Percentiles rank a stretch among this genome's conserved stretches.
phyloP scores from a whole-genome alignment of 2,888 invertebrate species.

The Osmoderma eremita region DNA sequence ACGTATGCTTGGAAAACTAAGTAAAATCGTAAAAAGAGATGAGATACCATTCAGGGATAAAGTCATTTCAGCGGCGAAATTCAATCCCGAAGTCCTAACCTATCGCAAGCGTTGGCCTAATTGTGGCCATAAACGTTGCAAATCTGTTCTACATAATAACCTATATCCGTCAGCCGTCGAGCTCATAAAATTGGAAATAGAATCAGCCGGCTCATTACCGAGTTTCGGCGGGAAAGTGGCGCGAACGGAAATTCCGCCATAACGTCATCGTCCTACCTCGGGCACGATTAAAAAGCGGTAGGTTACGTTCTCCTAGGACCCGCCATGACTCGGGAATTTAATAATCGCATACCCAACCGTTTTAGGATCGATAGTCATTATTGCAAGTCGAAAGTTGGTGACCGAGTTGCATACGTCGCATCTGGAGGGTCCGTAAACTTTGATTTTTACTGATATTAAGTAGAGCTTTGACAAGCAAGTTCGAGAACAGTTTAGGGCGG shows the following conservation, averaged over 20 bases:
- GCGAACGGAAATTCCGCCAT: not conserved
- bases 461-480: not conserved
- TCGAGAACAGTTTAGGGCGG: too few species aligned
- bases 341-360: conserved; percentile 1
- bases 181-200: conserved; percentile 1
- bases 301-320: not conserved
- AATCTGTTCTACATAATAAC: conserved; percentile 3
- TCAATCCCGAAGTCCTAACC: not conserved
- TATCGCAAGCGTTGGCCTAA: not conserved
- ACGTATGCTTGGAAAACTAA: too few species aligned
- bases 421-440: not conserved
- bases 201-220: conserved; percentile 2
- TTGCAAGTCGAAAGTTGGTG: conserved; percentile 1
- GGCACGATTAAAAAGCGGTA: not conserved
- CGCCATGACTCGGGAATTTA: not conserved
- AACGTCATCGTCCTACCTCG: not conserved
- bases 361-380: conserved; percentile 9
- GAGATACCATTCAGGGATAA: too few species aligned
- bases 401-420: not conserved
- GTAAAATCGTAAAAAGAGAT: too few species aligned
- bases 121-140: not conserved
- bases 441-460: not conserved
- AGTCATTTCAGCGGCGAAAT: not conserved
- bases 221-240: not conserved
- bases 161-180: conserved; percentile 2